Base-by-base conservation (phyloP, 2,888 invertebrate species). In the Dinocampus coccinellae region DNA sequence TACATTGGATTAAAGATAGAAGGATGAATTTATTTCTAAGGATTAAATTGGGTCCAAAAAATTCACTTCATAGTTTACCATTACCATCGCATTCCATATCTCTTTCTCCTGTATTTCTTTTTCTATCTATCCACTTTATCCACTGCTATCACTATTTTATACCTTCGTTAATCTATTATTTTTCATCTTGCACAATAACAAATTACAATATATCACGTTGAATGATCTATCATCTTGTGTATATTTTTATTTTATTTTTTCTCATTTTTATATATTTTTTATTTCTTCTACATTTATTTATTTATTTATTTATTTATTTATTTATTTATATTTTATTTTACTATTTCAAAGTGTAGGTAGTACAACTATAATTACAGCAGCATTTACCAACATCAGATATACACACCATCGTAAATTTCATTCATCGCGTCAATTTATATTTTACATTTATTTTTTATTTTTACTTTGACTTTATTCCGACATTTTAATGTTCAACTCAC, bases 11-110 rank as follows among this genome's bases (percentile, higher is more conserved):
- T 58, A 33, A 22, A 58, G 58, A 58, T 58, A 47, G 58, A 29
- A 58, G 58, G 33, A 58, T 58, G 58, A 58, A 58, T 47, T 58
- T 58, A 58, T 58, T 58, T 33, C 58, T 58, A 11, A 58, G 58
- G 58, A 58, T 58, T 47, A 47, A 58, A 58, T 11, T 58, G 16
- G 58, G 33, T 33, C 58, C 58, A 58, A 58, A 58, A 58, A 58
- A 33, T 58, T 9, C 33, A n/a, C 16, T n/a, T 47, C 47, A 47
- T 47, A 16, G 16, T 47, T 47, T 47, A 47, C 47, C 47, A 16
- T 16, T 16, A 16, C 47, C 20, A 47, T n/a, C 20, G 16, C n/a
- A n/a, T n/a, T 47, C 16, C 16, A 47, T 16, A n/a, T 7, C 47
- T 39, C 13, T n/a, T 16, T 47, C 47, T 16, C 16, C n/a, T n/a